A percentile compares a stretch with the other conserved stretches of the same genome.
Evolutionary conservation across 2,113 vertebrate genomes (phyloP).

Genomic region (Cynocephalus volans): DNA sequence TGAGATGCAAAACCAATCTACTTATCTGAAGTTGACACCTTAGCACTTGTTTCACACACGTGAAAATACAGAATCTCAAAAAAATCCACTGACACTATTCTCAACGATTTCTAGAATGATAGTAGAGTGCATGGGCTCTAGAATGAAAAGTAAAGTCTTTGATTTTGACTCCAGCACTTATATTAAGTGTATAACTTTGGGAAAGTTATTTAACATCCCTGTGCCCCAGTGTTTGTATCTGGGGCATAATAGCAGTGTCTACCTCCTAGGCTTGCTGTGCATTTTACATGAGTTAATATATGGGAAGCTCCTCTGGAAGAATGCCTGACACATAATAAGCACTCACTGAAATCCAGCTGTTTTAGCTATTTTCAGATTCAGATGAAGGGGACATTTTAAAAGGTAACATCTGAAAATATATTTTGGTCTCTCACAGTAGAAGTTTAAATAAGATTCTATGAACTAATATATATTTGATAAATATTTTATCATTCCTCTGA

Average conservation of each 20-base stretch:
- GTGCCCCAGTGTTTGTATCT: not conserved
- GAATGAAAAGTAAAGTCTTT: not conserved
- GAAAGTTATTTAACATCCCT: not conserved
- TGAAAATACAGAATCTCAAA: not conserved
- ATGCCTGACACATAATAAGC: not conserved
- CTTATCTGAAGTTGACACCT: not conserved
- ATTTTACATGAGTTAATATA: not conserved
- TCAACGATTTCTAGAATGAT: not conserved
- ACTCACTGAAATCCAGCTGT: not conserved
- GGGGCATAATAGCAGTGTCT: too few relatives aligned
- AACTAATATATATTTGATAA: conserved; percentile 36
- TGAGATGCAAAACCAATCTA: not conserved
- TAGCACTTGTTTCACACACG: not conserved
- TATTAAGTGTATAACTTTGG: not conserved
- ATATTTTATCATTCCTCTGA: conserved; percentile 47
- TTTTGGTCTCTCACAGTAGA: conserved; percentile 16
- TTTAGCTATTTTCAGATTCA: conserved; percentile 19
- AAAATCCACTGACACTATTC: not conserved
- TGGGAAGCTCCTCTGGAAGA: not conserved
- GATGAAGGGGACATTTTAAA: conserved; percentile 13
- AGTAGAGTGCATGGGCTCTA: rapidly evolving
- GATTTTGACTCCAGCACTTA: not conserved
- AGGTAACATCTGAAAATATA: not conserved
- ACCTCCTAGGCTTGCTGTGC: not conserved
- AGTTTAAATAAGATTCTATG: not conserved